Percentiles rank a stretch among this genome's conserved stretches.
Conservation (phyloP, 2,888 invertebrate genomes). For the Melieria picta region DNA sequence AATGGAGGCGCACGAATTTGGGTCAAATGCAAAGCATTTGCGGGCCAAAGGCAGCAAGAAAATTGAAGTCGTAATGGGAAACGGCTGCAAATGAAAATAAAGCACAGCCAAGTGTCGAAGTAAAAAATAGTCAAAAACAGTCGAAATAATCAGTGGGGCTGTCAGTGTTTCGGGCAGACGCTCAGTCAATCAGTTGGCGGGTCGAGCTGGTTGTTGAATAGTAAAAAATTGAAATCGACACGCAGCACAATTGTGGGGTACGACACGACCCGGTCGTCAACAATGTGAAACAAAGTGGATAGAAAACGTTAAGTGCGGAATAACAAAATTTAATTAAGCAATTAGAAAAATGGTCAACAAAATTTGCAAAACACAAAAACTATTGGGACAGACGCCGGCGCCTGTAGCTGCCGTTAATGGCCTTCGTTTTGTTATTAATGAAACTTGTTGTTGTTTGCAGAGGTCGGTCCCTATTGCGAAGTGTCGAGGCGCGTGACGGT, state of each 20-base stretch:
- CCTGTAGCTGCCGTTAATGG: background rate
- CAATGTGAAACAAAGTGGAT: background rate
- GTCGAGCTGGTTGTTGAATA: too few relatives aligned
- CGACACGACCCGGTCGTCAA: too few relatives aligned
- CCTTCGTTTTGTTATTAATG: background rate
- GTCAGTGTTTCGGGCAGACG: too few relatives aligned
- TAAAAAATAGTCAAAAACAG: conserved; percentile 4
- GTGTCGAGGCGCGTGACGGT: too few relatives aligned
- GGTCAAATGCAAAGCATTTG: conserved; percentile 34
- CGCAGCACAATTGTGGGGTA: too few relatives aligned
- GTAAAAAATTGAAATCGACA: too few relatives aligned
- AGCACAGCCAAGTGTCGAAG: conserved; percentile 9
- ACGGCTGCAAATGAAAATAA: background rate
- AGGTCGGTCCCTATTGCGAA: too few relatives aligned
- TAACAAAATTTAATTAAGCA: background rate
- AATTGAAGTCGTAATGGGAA: background rate
- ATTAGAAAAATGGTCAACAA: background rate
- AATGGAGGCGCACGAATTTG: conserved; percentile 50
- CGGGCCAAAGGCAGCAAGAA: conserved; percentile 24
- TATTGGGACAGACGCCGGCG: background rate
- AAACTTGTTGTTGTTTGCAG: background rate
- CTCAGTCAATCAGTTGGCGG: too few relatives aligned
- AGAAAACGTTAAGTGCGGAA: background rate
- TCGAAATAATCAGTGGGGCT: conserved; percentile 1
- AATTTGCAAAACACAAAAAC: conserved; percentile 22